phyloP scores from a whole-genome alignment of 92 coral and sea anemone species.

The Montipora capitata region DNA sequence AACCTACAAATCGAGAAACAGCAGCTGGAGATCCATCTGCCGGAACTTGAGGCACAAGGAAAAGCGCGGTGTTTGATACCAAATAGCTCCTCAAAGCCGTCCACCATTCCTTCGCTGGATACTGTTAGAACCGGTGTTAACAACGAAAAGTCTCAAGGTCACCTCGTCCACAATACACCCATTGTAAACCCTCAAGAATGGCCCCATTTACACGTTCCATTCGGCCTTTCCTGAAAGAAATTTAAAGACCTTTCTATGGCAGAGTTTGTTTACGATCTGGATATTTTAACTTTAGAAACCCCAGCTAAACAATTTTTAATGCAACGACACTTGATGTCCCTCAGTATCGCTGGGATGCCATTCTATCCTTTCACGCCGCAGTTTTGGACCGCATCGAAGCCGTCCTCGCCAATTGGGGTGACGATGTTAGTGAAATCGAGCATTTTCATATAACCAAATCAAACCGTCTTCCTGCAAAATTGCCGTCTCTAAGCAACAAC shows the following conservation, averaged over 20 bases:
- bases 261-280: constrained; percentile 6
- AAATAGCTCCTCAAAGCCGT: not conserved
- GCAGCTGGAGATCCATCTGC: not conserved
- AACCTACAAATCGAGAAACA: constrained; percentile 6
- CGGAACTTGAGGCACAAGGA: not conserved
- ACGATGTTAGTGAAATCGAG: not conserved
- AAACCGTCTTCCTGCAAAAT: not conserved
- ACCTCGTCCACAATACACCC: constrained; percentile 5
- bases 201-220: too few relatives aligned
- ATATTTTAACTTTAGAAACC: not conserved
- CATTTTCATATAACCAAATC: not conserved
- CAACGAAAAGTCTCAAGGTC: constrained; percentile 18
- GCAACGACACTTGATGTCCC: not conserved
- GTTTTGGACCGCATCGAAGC: too few relatives aligned
- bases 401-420: not conserved
- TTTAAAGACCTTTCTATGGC: not conserved
- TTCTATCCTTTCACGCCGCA: too few relatives aligned
- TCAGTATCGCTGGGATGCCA: too few relatives aligned
- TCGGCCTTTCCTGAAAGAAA: too few relatives aligned
- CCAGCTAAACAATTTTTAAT: not conserved
- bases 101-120: not conserved
- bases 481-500: not conserved
- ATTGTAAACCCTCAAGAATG: too few relatives aligned
- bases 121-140: not conserved
- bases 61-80: not conserved